Percentiles rank a stretch among this genome's conserved stretches.
phyloP scores from a whole-genome alignment of 2,888 invertebrate species.

The Ophion ellenae region DNA sequence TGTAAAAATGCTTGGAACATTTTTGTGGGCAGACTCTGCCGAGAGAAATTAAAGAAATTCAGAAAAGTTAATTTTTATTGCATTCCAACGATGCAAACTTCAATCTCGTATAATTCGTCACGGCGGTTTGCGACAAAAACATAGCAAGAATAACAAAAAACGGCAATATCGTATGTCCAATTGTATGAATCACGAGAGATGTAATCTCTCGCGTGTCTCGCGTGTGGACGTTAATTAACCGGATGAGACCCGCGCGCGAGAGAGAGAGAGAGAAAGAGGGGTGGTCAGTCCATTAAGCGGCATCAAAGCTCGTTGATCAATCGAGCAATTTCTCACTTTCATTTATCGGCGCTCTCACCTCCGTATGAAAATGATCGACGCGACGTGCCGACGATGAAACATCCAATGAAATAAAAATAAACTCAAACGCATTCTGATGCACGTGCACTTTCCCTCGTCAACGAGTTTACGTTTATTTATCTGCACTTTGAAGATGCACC shows the following conservation, averaged over 20 bases:
- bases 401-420: slow-evolving; percentile 14
- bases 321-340: slow-evolving; percentile 55
- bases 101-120: background rate
- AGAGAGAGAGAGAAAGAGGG: background rate
- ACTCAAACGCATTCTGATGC: slow-evolving; percentile 9
- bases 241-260: background rate
- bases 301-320: slow-evolving; percentile 52
- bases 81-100: too few species aligned
- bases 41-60: too few species aligned
- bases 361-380: too few species aligned
- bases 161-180: too few species aligned
- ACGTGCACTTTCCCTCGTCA: slow-evolving; percentile 54
- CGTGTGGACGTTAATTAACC: slow-evolving; percentile 32
- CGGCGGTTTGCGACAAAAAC: background rate
- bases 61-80: too few species aligned
- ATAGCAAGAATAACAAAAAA: background rate
- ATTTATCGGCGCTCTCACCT: slow-evolving; percentile 26
- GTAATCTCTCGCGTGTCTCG: slow-evolving; percentile 21
- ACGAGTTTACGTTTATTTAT: slow-evolving; percentile 25
- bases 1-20: too few species aligned
- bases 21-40: too few species aligned
- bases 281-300: slow-evolving; percentile 4
- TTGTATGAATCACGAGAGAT: slow-evolving; percentile 2
- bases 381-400: slow-evolving; percentile 37
- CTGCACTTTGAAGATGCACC: background rate